Conservation (phyloP, 2,797 vertebrate genomes). For the Platyrinchus mystaceus region DNA sequence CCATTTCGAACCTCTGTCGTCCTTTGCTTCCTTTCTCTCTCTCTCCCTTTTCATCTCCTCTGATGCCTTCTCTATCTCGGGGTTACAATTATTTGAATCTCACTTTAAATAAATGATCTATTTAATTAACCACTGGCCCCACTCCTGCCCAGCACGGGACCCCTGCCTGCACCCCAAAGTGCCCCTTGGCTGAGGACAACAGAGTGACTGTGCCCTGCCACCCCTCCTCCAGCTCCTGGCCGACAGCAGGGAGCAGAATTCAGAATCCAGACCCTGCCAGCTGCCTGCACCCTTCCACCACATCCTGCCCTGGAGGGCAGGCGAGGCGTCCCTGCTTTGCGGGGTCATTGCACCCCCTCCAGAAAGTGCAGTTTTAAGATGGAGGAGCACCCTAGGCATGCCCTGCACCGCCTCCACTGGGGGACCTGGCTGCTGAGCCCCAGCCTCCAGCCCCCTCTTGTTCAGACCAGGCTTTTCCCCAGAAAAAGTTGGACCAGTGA, state of each 20-base stretch:
- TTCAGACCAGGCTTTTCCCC: neutral
- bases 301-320: neutral
- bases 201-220: neutral
- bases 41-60: slow-evolving; percentile 42
- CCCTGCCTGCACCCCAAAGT: neutral
- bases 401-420: neutral
- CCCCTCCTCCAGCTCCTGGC: neutral
- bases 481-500: neutral
- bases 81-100: slow-evolving; percentile 57
- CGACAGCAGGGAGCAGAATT: neutral
- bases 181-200: neutral
- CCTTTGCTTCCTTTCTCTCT: slow-evolving; percentile 60
- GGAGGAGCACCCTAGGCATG: neutral
- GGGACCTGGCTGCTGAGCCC: neutral
- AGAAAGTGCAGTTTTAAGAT: neutral
- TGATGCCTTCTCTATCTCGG: slow-evolving; percentile 34
- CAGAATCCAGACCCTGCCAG: neutral
- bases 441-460: neutral
- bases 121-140: neutral
- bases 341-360: neutral
- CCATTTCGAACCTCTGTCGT: slow-evolving; percentile 59
- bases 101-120: neutral
- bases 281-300: neutral
- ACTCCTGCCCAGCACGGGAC: neutral
- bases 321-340: neutral